These are phyloP conservation scores for Tokudaia tokunoshimensis DNA, from an alignment of 2,797 vertebrate species.

Conservation along the genomic window DNA sequence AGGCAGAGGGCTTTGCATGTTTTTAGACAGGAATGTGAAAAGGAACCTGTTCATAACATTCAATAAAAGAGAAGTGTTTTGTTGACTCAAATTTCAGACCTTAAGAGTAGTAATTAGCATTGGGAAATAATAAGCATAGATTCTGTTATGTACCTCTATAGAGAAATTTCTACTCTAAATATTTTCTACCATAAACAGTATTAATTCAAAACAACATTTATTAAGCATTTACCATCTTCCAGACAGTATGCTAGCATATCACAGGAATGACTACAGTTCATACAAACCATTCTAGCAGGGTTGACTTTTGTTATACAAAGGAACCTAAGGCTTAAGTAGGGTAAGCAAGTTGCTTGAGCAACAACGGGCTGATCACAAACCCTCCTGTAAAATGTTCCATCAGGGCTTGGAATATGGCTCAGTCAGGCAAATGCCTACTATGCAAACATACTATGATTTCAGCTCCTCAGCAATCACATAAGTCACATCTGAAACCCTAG, in stretches of 20 bases:
- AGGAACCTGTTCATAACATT: not conserved
- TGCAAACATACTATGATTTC: not conserved
- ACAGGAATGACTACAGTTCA: conserved; percentile 10
- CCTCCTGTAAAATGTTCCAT: not conserved
- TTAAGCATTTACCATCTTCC: conserved; percentile 30
- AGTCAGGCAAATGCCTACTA: not conserved
- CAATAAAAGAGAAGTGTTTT: conserved; percentile 46
- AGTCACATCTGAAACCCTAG: not conserved
- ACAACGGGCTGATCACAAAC: not conserved
- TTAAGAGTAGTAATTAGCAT: conserved; percentile 53
- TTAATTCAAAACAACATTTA: conserved; percentile 56
- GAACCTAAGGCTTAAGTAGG: conserved; percentile 22
- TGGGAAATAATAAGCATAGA: conserved; percentile 45
- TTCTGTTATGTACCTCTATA: not conserved
- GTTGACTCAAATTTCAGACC: conserved; percentile 67
- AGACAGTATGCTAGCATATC: conserved; percentile 10
- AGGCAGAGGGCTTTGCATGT: not conserved
- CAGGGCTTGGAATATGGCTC: not conserved
- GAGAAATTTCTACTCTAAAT: conserved; percentile 68
- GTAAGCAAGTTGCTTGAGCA: not conserved
- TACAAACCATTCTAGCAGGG: not conserved
- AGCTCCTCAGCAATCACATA: not conserved
- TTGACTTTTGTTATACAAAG: conserved; percentile 18
- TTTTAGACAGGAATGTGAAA: conserved; percentile 29
- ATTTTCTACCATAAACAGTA: conserved; percentile 48